Base-by-base conservation (phyloP, 2,113 vertebrate species). In the Hucho hucho region DNA sequence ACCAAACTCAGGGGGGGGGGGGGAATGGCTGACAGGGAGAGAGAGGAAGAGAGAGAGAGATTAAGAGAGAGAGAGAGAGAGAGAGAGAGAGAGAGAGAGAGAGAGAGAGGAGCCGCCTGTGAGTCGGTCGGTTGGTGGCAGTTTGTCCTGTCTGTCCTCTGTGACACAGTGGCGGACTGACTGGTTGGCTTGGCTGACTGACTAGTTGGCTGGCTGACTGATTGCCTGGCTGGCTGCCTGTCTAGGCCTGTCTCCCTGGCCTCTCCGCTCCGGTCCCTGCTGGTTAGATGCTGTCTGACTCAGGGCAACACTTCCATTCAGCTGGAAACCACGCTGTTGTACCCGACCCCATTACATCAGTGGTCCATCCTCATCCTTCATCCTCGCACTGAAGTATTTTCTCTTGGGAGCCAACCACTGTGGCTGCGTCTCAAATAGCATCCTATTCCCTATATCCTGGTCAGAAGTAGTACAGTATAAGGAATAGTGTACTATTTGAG, bases 211-310 rank as follows among this genome's bases (percentile, higher is more conserved):
- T 75, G 80, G 78, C 78, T 61, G 84, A 61, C 58, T 61, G 84
- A 61, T n/a, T 61, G 70, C 81, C 82, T 49, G 83, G 75, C 84
- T 90, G 84, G 82, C 81, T 78, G 37, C 9, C 37, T 43, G 85
- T 78, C 85, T 86, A 86, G 77, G 86, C 83, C 89, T 89, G 84
- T 81, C 84, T 84, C 83, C 73, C 74, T 75, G 84, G 84, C 78
- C 76, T 84, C 75, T 74, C 3, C 9, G 20, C 68, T 82, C 74
- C 69, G 73, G 69, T 75, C 58, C 53, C 81, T 80, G 83, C 79
- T 83, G 87, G 86, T 89, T 84, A 43, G 84, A 84, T 89, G 87
- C 78, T 87, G 85, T 90, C 88, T 87, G 81, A 85, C 86, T 86
- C 83, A 46, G 78, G 11, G n/a, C 20, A 7, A 61, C 58, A 61